Conservation (phyloP, 1,140 invertebrate species). For the Trichonephila inaurata region DNA sequence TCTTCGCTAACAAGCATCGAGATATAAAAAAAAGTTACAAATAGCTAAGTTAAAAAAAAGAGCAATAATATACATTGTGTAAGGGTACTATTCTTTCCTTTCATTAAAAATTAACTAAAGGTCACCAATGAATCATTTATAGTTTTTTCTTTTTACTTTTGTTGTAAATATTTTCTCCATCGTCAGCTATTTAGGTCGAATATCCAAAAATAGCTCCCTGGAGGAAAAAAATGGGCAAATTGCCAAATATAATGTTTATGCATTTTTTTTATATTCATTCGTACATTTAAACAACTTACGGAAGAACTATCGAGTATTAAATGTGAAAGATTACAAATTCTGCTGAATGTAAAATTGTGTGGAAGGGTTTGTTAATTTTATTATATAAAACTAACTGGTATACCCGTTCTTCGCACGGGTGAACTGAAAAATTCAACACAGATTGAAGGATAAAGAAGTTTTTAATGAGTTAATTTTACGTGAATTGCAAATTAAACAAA, state of each 20-base stretch:
- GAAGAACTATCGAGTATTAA: not conserved
- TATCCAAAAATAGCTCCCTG: conserved; percentile 36
- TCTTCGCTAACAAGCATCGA: too few species aligned
- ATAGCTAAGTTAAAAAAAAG: too few species aligned
- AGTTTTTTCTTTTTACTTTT: not conserved
- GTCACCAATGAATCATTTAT: conserved; percentile 22
- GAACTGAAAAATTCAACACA: too few species aligned
- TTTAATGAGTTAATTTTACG: too few species aligned
- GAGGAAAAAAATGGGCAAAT: conserved; percentile 9
- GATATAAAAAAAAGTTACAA: too few species aligned
- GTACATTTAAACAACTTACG: not conserved
- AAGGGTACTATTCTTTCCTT: not conserved
- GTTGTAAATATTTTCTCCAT: not conserved
- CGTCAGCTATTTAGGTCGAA: conserved; percentile 26
- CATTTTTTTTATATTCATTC: conserved; percentile 10
- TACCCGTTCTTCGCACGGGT: too few species aligned
- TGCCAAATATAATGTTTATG: conserved; percentile 13
- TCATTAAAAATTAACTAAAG: conserved; percentile 61
- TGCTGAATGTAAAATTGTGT: too few species aligned
- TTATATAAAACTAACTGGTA: too few species aligned
- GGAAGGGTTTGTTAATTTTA: too few species aligned
- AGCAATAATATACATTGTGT: not conserved
- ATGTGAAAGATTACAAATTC: too few species aligned
- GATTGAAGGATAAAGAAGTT: too few species aligned
- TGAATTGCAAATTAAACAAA: too few species aligned